These are phyloP conservation scores for Spatulosminthurus flaviceps DNA, from an alignment of 2,888 invertebrate species.

Conservation along the genomic window DNA sequence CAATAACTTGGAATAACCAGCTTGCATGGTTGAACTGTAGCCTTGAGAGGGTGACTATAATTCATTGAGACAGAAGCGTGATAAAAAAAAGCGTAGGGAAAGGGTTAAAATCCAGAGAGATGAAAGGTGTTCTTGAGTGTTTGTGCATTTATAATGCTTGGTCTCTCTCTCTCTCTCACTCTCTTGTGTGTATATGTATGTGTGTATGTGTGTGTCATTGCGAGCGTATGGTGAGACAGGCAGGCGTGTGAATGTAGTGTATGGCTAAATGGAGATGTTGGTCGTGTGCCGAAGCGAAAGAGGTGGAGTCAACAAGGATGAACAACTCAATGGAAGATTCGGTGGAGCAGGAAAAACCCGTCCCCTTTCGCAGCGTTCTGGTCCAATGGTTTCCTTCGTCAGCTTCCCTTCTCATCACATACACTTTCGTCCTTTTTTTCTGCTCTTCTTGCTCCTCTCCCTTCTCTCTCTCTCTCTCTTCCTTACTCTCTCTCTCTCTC, in stretches of 20 bases:
- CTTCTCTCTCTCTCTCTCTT: neutral
- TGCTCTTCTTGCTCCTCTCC: slow-evolving; percentile 24
- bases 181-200: neutral
- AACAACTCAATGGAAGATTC: slow-evolving; percentile 50
- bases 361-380: slow-evolving; percentile 54
- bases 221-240: slow-evolving; percentile 37
- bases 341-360: slow-evolving; percentile 48
- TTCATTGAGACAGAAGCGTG: slow-evolving; percentile 3
- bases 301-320: slow-evolving; percentile 46
- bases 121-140: slow-evolving; percentile 11
- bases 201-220: neutral
- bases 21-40: neutral
- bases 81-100: neutral
- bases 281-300: slow-evolving; percentile 46
- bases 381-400: slow-evolving; percentile 56
- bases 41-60: slow-evolving; percentile 18
- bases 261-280: slow-evolving; percentile 46
- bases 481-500: slow-evolving; percentile 26
- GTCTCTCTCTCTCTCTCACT: neutral
- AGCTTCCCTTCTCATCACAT: slow-evolving; percentile 57
- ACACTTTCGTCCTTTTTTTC: slow-evolving; percentile 42
- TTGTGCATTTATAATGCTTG: slow-evolving; percentile 14
- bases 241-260: slow-evolving; percentile 33
- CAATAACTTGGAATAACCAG: no score
- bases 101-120: neutral